Percentiles rank a stretch among this genome's conserved stretches.
Conservation (phyloP, 2,113 vertebrate species). For the Vidua chalybeata region DNA sequence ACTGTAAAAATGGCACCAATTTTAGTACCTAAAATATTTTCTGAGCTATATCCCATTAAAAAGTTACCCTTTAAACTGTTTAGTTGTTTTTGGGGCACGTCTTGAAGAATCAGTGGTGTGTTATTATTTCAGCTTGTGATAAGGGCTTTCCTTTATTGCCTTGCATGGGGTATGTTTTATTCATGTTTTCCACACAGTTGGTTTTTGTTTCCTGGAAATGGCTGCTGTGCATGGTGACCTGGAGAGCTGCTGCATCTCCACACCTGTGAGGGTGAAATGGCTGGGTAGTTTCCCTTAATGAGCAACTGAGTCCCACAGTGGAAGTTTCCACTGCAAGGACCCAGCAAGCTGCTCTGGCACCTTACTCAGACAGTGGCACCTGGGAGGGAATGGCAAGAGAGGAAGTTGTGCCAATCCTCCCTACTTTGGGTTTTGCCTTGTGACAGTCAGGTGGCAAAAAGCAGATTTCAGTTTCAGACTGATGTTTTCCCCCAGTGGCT, state of each 20-base stretch:
- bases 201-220: not conserved
- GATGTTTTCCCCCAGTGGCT: not conserved
- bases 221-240: not conserved
- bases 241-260: not conserved
- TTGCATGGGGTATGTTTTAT: not conserved
- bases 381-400: fast-evolving
- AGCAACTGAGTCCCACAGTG: not conserved
- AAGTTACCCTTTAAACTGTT: not conserved
- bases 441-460: not conserved
- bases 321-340: not conserved
- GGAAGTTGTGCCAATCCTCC: fast-evolving
- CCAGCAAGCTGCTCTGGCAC: not conserved
- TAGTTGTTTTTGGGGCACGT: not conserved
- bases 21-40: not conserved
- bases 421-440: not conserved
- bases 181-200: not conserved
- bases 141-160: not conserved
- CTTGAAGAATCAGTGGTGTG: not conserved
- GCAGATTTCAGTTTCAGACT: not conserved
- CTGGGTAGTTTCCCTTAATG: not conserved
- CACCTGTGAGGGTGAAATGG: not conserved
- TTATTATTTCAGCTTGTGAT: not conserved
- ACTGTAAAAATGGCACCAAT: not conserved
- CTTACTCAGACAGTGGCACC: not conserved
- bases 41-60: not conserved